Conservation (phyloP, 1,140 invertebrate species). For the Sminthurides bifidus region DNA sequence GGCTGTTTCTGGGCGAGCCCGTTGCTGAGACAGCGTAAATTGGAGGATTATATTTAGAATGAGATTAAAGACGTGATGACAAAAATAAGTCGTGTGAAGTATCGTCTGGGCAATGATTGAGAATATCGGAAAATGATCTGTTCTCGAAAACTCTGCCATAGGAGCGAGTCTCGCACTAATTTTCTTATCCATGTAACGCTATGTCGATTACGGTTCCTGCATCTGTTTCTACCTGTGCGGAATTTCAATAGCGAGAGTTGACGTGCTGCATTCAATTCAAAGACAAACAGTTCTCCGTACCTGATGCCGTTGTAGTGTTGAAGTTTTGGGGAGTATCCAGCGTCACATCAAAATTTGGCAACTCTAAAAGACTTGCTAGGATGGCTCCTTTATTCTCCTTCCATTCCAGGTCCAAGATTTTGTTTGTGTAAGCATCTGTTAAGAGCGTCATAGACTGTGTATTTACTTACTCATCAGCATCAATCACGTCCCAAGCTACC, state of each 20-base stretch:
- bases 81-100: too few species aligned
- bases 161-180: not conserved
- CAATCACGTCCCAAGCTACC: too few species aligned
- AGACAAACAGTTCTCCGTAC: conserved; percentile 2
- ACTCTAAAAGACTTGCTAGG: conserved; percentile 22
- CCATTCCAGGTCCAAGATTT: conserved; percentile 26
- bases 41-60: too few species aligned
- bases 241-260: not conserved
- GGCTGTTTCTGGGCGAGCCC: too few species aligned
- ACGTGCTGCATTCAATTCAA: not conserved
- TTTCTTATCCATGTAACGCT: not conserved
- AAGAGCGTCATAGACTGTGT: too few species aligned
- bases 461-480: too few species aligned
- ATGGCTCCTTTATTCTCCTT: conserved; percentile 23
- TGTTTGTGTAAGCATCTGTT: conserved; percentile 28
- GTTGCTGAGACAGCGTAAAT: too few species aligned
- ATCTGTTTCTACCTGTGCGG: not conserved
- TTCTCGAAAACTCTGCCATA: too few species aligned
- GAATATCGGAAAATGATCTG: too few species aligned
- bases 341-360: conserved; percentile 31
- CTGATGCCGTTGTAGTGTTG: conserved; percentile 23
- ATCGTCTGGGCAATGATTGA: too few species aligned
- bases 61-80: too few species aligned
- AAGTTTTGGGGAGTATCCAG: conserved; percentile 29
- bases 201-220: not conserved